Conservation (phyloP, 2,888 invertebrate genomes). For the Drosophila paucipuncta region DNA sequence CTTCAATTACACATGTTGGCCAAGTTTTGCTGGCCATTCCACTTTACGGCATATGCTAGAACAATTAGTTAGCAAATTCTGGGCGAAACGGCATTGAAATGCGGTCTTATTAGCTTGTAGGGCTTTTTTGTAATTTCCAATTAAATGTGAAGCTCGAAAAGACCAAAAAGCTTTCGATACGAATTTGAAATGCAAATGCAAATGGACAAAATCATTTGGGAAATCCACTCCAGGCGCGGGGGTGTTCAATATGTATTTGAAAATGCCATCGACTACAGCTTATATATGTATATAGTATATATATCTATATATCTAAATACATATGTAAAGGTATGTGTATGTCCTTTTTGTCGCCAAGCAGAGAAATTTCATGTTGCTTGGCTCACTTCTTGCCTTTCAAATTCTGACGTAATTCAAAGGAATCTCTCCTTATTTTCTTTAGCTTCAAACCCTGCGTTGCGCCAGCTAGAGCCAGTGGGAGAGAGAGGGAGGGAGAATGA, state of each 20-base stretch:
- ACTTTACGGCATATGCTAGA: conserved; percentile 52
- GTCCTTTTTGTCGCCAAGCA: conserved; percentile 11
- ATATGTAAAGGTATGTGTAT: conserved; percentile 1
- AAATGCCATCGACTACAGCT: conserved; percentile 32
- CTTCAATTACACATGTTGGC: conserved; percentile 60
- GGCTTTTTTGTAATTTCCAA: conserved; percentile 65
- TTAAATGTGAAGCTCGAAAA: conserved; percentile 50
- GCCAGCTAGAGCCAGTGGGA: conserved; percentile 7
- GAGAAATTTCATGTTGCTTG: conserved; percentile 32
- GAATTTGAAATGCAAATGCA: conserved; percentile 74
- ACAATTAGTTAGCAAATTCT: conserved; percentile 70
- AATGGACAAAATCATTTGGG: conserved; percentile 67
- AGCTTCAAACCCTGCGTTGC: conserved; percentile 36
- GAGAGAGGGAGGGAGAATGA: neutral
- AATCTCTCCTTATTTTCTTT: conserved; percentile 38
- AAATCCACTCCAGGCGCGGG: conserved; percentile 58
- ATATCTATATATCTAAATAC: neutral
- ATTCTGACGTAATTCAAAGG: conserved; percentile 65
- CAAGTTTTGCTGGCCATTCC: conserved; percentile 3
- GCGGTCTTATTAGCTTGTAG: conserved; percentile 54
- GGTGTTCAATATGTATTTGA: conserved; percentile 60
- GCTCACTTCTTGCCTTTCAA: conserved; percentile 29
- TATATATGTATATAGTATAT: conserved; percentile 17
- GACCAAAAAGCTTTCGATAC: conserved; percentile 33
- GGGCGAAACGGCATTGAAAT: conserved; percentile 29